Base-by-base conservation (phyloP, 2,797 vertebrate species). In the Delichon dasypus region DNA sequence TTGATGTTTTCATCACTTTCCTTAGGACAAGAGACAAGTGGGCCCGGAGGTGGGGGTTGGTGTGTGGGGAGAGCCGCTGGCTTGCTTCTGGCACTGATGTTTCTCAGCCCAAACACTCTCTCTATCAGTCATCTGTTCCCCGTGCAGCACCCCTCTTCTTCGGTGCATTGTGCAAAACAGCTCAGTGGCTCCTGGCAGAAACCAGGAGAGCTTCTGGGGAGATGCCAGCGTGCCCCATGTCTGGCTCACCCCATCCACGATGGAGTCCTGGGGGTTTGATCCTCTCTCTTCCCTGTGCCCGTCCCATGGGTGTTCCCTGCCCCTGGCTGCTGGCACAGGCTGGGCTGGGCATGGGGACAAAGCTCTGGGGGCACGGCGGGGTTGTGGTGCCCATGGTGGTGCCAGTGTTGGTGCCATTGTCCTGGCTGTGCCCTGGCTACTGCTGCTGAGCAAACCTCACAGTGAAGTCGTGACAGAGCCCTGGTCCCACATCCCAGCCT, bases 1-100 rank as follows among this genome's bases (percentile, higher is more conserved):
- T 14, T 13, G 36, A 15, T 2, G 3, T 60, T 64, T 40, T 17
- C 40, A 10, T 51, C 0, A 0, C 80, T 70, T 75, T 34, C 55
- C 45, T 55, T 19, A 30, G 67, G 32, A 19, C 45, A 26, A n/a
- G 68, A 18, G 25, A 17, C 32, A 44, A 11, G 20, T 1, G 5
- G 36, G 47, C 45, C 36, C 40, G 18, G 32, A 21, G 29, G 11
- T 6, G 2, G 3, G 44, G 36, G 32, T 14, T 58, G 36, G 14
- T n/a, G 55, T 21, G 45, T 23, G 30, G 13, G 34, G 50, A 34
- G 17, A 55, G 36, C 51, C 19, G n/a, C 47, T 66, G 57, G 23
- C n/a, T 88, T 47, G 2, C 62, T 58, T 29, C 79, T 67, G 61
- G 26, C 38, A 15, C 2, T 2, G 32, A 17, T 12, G 11, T 25